Conservation (phyloP, 2,888 invertebrate genomes). For the Amorpha juglandis region DNA sequence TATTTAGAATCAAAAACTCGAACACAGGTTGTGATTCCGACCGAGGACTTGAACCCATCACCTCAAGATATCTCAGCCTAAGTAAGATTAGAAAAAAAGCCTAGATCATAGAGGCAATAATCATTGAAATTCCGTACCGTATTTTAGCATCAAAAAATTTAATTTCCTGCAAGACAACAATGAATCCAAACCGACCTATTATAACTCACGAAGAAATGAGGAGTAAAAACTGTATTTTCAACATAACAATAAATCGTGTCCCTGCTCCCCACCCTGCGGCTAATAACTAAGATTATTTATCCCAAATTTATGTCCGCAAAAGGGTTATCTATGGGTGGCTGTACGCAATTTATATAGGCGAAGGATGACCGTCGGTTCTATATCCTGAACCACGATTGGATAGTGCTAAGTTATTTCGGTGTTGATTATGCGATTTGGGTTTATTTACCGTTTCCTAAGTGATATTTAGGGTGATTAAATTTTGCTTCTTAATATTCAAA, state of each 20-base stretch:
- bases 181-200: background rate
- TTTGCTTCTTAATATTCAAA: too few relatives aligned
- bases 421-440: conserved; percentile 10
- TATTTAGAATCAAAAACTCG: too few relatives aligned
- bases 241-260: conserved; percentile 23
- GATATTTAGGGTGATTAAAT: background rate
- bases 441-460: conserved; percentile 7
- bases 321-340: conserved; percentile 66
- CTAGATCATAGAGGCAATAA: too few relatives aligned
- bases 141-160: background rate
- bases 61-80: too few relatives aligned
- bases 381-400: conserved; percentile 28
- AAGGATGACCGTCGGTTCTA: conserved; percentile 26
- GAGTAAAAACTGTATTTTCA: conserved; percentile 21
- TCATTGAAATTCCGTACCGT: background rate
- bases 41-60: too few relatives aligned
- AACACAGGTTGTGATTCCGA: too few relatives aligned
- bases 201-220: conserved; percentile 12
- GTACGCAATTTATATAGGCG: conserved; percentile 64
- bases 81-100: too few relatives aligned
- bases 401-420: conserved; percentile 24
- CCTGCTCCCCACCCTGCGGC: conserved; percentile 42
- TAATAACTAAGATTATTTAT: conserved; percentile 71
- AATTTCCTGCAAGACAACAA: background rate
- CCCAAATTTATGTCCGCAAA: conserved; percentile 63